A percentile compares a stretch with the other conserved stretches of the same genome.
Evolutionary conservation across 2,113 vertebrate genomes (phyloP).

Genomic region (Uropsilus gracilis): DNA sequence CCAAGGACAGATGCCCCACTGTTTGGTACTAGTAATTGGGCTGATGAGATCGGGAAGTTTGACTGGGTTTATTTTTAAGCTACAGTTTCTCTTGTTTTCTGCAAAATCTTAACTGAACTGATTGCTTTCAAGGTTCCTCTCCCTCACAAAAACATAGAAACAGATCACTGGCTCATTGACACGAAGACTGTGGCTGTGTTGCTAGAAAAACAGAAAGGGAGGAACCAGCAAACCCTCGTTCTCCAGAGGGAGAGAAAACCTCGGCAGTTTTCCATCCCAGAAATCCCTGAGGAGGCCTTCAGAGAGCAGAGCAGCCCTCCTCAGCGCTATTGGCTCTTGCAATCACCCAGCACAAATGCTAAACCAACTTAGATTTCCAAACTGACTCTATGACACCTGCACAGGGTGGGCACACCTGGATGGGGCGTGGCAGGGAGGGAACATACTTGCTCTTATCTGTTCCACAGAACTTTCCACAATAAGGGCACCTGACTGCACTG

Average conservation of each 20-base stretch:
- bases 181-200: background rate
- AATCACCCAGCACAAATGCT: background rate
- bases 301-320: background rate
- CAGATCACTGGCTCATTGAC: background rate
- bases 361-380: background rate
- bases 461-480: background rate
- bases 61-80: slow-evolving; percentile 8
- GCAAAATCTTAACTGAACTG: background rate
- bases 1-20: background rate
- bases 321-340: background rate
- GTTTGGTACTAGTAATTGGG: background rate
- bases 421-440: background rate
- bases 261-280: background rate
- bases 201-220: background rate
- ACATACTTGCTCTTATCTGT: background rate
- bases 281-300: background rate
- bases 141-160: background rate
- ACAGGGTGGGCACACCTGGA: background rate
- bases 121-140: background rate
- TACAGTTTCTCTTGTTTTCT: background rate
- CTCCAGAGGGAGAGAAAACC: background rate
- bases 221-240: accelerated
- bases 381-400: background rate
- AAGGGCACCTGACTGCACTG: background rate
- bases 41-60: background rate